phyloP scores from a whole-genome alignment of 2,888 invertebrate species.

The Torymus auratus region DNA sequence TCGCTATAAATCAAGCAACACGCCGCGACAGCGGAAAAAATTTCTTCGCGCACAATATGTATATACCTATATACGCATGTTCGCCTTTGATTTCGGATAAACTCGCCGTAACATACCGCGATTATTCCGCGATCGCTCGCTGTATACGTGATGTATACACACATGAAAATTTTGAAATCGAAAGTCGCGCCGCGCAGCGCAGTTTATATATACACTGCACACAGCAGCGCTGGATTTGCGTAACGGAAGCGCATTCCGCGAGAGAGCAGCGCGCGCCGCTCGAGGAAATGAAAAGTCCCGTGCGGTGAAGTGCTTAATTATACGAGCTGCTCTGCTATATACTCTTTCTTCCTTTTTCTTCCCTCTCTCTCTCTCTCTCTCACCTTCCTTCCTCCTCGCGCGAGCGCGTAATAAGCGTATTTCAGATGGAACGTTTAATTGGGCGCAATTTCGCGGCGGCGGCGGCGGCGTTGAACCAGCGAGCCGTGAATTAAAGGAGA shows the following conservation, averaged over 20 bases:
- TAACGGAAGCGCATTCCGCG: slow-evolving; percentile 32
- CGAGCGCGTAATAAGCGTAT: slow-evolving; percentile 29
- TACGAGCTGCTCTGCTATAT: neutral
- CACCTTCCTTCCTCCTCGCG: slow-evolving; percentile 27
- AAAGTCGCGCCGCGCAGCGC: neutral
- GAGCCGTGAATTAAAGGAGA: slow-evolving; percentile 31
- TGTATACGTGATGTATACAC: too few species aligned
- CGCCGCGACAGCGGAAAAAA: too few species aligned
- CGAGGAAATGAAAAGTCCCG: slow-evolving; percentile 30
- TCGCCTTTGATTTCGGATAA: too few species aligned
- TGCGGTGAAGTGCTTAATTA: slow-evolving; percentile 35
- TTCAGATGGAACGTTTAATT: slow-evolving; percentile 35
- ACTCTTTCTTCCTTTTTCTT: neutral
- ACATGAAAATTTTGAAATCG: slow-evolving; percentile 15
- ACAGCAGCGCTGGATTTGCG: slow-evolving; percentile 2
- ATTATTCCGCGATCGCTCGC: too few species aligned
- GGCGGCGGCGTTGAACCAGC: too few species aligned
- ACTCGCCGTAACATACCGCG: too few species aligned
- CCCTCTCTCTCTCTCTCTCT: slow-evolving; percentile 1
- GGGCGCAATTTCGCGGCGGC: slow-evolving; percentile 27
- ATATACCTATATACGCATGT: too few species aligned
- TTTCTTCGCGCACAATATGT: too few species aligned
- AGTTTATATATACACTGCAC: too few species aligned
- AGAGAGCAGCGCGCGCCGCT: too few species aligned
- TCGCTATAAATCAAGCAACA: too few species aligned